phyloP scores from a whole-genome alignment of 92 coral and sea anemone species.

The Bergia puertoricense region DNA sequence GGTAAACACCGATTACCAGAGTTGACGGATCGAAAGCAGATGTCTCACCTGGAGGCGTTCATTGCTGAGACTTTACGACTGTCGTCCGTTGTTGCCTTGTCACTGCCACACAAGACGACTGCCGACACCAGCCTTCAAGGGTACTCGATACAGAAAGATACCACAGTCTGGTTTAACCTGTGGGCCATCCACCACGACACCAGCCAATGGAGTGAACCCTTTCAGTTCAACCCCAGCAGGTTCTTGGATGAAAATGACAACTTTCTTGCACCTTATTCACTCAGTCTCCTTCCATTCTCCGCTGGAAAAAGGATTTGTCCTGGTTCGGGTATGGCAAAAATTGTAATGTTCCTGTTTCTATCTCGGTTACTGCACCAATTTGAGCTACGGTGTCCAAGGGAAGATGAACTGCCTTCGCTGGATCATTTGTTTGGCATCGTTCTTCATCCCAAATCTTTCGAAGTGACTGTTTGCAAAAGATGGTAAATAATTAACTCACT shows the following conservation, averaged over 20 bases:
- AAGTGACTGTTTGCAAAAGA: constrained; percentile 21
- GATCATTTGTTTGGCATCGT: constrained; percentile 26
- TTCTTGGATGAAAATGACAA: constrained; percentile 45
- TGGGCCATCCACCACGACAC: constrained; percentile 56
- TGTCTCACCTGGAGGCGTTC: constrained; percentile 43
- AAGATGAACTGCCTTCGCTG: constrained; percentile 23
- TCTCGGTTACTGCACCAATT: constrained; percentile 3
- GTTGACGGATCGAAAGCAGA: constrained; percentile 45
- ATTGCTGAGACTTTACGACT: constrained; percentile 48
- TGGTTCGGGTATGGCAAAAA: constrained; percentile 46
- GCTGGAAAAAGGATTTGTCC: constrained; percentile 53
- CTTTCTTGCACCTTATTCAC: constrained; percentile 25
- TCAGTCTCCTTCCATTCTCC: constrained; percentile 41
- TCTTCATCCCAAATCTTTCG: constrained; percentile 19
- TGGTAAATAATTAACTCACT: background rate
- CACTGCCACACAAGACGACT: constrained; percentile 55
- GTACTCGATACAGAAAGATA: constrained; percentile 44
- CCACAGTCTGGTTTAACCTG: constrained; percentile 44
- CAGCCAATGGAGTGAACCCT: constrained; percentile 47
- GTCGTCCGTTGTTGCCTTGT: constrained; percentile 52
- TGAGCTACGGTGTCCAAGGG: background rate
- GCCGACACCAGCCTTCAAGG: constrained; percentile 39
- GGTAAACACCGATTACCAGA: constrained; percentile 50
- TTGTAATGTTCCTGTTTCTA: constrained; percentile 47
- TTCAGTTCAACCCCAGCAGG: constrained; percentile 47